Evolutionary conservation across 2,113 vertebrate species (phyloP).

Genomic region (Paramisgurnus dabryanus): DNA sequence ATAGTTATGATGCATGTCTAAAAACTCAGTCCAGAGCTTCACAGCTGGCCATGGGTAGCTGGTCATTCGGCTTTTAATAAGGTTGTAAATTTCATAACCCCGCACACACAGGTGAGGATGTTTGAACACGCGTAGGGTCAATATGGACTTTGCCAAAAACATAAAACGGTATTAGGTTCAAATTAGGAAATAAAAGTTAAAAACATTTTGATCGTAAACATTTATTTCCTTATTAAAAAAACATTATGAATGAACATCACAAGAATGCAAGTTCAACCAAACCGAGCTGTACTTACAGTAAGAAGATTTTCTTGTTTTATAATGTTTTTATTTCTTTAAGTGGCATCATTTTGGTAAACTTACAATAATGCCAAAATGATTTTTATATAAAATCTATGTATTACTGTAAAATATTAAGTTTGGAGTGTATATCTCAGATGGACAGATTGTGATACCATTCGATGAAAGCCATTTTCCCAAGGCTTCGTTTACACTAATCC

Average conservation of each 20-base stretch:
- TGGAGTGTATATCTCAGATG: neutral
- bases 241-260: neutral
- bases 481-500: no score
- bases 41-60: conserved; percentile 21
- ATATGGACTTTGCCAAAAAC: neutral
- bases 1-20: conserved; percentile 61
- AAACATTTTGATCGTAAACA: neutral
- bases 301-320: neutral
- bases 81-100: conserved; percentile 56
- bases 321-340: no score
- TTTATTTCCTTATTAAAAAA: neutral
- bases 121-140: neutral
- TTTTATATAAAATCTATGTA: no score
- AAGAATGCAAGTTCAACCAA: neutral
- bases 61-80: conserved; percentile 56
- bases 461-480: neutral
- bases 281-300: neutral
- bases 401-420: neutral
- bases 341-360: no score
- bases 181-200: neutral
- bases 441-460: neutral
- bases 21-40: conserved; percentile 44
- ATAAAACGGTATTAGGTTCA: neutral
- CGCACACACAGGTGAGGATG: neutral
- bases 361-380: no score